Evolutionary conservation across 2,113 vertebrate species (phyloP).

Genomic region (Odocoileus hemionus): DNA sequence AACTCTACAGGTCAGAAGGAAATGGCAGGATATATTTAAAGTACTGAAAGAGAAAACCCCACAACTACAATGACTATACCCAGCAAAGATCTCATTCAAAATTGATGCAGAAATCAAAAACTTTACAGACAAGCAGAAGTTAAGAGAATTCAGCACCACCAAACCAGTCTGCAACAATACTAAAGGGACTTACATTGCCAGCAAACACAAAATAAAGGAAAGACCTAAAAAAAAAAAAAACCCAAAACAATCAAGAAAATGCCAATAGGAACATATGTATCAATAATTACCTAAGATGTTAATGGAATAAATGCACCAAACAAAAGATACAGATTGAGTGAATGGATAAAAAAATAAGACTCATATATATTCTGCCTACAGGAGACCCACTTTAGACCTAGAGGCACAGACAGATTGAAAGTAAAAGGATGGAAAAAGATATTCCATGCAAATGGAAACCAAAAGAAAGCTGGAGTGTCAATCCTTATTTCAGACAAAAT

Average conservation of each 20-base stretch:
- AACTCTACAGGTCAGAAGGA: not conserved
- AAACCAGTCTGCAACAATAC: not conserved
- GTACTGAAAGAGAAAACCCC: not conserved
- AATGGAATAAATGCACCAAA: not conserved
- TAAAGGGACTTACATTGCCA: not conserved
- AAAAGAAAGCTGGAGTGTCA: not conserved
- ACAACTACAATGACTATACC: not conserved
- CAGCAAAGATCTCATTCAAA: not conserved
- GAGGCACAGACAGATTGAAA: not conserved
- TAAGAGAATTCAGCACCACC: not conserved
- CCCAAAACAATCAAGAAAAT: not conserved
- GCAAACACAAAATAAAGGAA: not conserved
- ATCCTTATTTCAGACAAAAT: not conserved
- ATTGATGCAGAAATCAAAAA: not conserved
- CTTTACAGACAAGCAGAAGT: not conserved
- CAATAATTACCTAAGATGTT: not conserved
- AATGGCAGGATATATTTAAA: not conserved
- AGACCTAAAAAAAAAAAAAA: not conserved
- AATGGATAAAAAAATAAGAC: not conserved
- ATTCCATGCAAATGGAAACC: not conserved
- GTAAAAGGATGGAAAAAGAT: not conserved
- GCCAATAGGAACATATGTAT: not conserved
- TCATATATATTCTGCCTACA: not conserved
- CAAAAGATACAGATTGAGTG: not conserved
- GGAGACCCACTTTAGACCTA: not conserved